These are phyloP conservation scores for Caenorhabditis sp. DNA, from an alignment of 2,888 invertebrate genomes.

Conservation along the genomic window DNA sequence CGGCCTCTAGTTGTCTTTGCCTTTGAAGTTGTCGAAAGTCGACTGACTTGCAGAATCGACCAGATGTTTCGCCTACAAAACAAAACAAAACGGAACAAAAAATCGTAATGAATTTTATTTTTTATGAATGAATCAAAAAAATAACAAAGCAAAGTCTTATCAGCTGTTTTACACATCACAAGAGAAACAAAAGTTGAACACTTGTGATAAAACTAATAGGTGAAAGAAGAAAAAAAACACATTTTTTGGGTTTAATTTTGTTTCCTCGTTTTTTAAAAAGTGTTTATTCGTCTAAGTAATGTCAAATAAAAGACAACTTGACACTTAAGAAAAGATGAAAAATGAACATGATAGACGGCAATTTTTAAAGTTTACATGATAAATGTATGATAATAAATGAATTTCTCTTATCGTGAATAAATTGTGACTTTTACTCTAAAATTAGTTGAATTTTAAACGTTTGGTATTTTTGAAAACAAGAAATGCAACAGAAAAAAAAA, in stretches of 20 bases:
- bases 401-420: too few relatives aligned
- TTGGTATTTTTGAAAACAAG: too few relatives aligned
- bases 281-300: background rate
- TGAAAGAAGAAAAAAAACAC: background rate
- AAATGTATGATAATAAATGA: too few relatives aligned
- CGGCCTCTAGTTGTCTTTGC: background rate
- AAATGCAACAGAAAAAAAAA: too few relatives aligned
- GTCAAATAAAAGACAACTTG: background rate
- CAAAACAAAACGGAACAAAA: background rate
- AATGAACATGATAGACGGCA: too few relatives aligned
- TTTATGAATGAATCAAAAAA: background rate
- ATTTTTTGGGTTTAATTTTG: background rate
- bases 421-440: too few relatives aligned
- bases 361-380: too few relatives aligned
- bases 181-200: background rate
- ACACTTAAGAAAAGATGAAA: background rate
- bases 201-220: background rate
- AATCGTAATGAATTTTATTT: background rate
- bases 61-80: background rate
- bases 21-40: conserved; percentile 32
- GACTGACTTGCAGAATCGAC: conserved; percentile 36
- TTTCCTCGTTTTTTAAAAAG: background rate
- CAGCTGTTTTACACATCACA: conserved; percentile 34
- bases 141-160: conserved; percentile 17
- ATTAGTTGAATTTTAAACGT: too few relatives aligned